phyloP scores from a whole-genome alignment of 2,113 vertebrate species.

The Halcyon senegalensis region DNA sequence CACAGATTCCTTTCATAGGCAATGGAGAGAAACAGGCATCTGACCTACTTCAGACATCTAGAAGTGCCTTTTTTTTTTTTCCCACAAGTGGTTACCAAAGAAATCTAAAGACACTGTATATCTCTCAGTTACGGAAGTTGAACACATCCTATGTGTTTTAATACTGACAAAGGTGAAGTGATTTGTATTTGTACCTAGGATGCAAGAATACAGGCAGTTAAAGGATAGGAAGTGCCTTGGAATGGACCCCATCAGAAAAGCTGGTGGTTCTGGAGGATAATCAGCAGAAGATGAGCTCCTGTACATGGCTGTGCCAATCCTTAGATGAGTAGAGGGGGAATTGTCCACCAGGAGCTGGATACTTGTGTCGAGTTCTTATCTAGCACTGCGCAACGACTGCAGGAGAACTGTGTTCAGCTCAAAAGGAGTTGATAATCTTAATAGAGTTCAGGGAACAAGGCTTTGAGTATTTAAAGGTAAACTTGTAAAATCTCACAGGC shows the following conservation, averaged over 20 bases:
- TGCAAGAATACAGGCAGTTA: not conserved
- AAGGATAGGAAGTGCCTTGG: not conserved
- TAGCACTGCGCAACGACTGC: not conserved
- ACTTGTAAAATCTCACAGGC: not conserved
- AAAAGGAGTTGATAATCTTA: not conserved
- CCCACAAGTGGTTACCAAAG: not conserved
- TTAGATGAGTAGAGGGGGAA: not conserved
- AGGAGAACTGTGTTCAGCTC: not conserved
- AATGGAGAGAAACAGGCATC: not conserved
- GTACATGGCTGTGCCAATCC: not conserved
- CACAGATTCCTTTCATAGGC: conserved; percentile 33
- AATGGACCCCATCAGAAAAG: not conserved
- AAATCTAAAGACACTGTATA: not conserved
- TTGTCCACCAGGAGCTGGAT: not conserved
- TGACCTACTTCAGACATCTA: not conserved
- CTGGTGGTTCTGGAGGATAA: not conserved
- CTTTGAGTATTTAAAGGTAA: not conserved
- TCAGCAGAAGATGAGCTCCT: not conserved
- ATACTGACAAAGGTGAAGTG: not conserved
- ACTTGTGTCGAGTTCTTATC: not conserved
- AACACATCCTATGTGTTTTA: not conserved
- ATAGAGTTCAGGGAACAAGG: not conserved
- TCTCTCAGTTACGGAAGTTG: not conserved
- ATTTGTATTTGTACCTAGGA: not conserved
- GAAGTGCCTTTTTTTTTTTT: not conserved